Base-by-base conservation (phyloP, 2,113 vertebrate genomes). In the Centropus unirufus region DNA sequence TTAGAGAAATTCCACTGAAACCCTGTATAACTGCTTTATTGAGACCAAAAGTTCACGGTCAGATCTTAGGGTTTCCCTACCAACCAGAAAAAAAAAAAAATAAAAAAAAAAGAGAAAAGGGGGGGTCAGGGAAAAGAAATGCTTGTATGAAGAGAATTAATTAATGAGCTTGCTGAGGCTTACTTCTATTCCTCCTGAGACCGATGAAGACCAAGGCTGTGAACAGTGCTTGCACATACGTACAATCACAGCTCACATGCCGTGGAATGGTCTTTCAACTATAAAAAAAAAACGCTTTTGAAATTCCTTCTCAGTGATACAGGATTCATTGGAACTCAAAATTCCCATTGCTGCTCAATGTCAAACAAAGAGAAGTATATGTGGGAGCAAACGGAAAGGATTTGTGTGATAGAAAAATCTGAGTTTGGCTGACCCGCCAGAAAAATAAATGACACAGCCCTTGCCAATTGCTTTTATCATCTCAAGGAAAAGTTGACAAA, bases 231-330 rank as follows among this genome's bases (percentile, higher is more conserved):
- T 39, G 27, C 74, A 82, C 96, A 32, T 70, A 70, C 4, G 55
- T 82, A 93, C 93, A 97, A 95, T 94, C 96, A 80, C 34, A 94
- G 95, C 89, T 89, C 95, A 92, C 92, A 95, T 42, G 83, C 93
- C 94, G 70, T 59, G 95, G 92, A 96, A 87, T 86, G 85, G 88
- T 79, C 88, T 80, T 93, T 77, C 85, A 86, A 92, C 92, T 89
- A 69, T 92, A 84, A 93, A 85, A 92, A 36, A 36, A 36, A 52
- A 93, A 83, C 27, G 79, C 81, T 51, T 90, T 8, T 79, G 63
- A 32, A 94, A 94, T 74, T 92, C 81, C 63, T 90, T 76, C 66
- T 64, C 34, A 40, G 67, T 34, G 88, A 90, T 39, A 26, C 22
- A 69, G 85, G 77, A 90, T 69, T 85, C 91, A 69, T 10, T 80